phyloP scores from a whole-genome alignment of 2,113 vertebrate genomes.

The Indri indri region DNA sequence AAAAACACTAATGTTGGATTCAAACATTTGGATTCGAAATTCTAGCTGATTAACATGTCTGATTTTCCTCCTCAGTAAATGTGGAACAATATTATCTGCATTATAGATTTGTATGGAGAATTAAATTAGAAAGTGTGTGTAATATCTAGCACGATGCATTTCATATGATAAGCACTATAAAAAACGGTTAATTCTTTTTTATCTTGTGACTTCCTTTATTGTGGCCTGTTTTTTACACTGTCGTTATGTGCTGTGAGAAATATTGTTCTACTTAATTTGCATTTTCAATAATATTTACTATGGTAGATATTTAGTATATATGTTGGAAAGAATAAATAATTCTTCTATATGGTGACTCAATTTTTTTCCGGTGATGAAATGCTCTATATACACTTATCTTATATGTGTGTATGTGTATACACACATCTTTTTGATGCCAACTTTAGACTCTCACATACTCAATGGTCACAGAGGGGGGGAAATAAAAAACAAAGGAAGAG shows the following conservation, averaged over 20 bases:
- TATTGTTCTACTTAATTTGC: background rate
- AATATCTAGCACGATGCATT: background rate
- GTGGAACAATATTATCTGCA: background rate
- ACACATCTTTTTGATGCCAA: background rate
- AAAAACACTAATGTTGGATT: background rate
- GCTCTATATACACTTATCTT: background rate
- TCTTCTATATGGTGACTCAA: background rate
- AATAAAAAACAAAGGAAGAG: background rate
- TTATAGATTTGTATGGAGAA: background rate
- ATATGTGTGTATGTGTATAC: background rate
- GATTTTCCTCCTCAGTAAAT: background rate
- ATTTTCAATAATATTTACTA: background rate
- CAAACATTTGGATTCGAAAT: background rate
- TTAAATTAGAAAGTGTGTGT: background rate
- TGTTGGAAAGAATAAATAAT: background rate
- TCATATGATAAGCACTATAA: background rate
- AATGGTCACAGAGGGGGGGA: background rate
- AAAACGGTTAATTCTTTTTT: background rate
- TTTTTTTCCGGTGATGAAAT: background rate
- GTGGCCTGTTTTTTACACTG: background rate
- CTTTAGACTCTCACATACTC: background rate
- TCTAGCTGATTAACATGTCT: background rate
- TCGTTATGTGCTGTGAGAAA: background rate
- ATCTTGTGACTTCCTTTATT: background rate
- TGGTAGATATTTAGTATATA: background rate